phyloP scores from a whole-genome alignment of 2,888 invertebrate genomes.

The Limenitis camilla region DNA sequence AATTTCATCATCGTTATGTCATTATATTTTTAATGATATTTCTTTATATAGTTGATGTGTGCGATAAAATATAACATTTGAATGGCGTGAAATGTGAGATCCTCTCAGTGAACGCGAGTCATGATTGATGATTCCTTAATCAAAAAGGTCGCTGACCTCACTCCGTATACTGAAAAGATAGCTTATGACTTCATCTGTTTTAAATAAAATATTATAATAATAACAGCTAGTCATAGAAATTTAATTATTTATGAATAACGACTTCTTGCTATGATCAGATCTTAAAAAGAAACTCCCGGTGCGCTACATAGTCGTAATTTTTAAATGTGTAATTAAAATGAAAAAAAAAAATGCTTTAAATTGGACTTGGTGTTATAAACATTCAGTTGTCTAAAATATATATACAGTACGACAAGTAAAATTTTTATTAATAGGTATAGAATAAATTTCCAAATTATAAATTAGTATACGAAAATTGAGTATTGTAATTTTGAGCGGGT shows the following conservation, averaged over 20 bases:
- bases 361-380: no score
- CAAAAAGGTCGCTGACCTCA: conserved; percentile 56
- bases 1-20: background rate
- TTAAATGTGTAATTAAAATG: no score
- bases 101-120: conserved; percentile 42
- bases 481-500: conserved; percentile 26
- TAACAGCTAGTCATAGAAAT: conserved; percentile 18
- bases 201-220: conserved; percentile 37
- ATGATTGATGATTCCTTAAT: conserved; percentile 71
- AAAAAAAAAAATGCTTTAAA: no score
- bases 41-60: conserved; percentile 3
- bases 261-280: background rate
- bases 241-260: conserved; percentile 20
- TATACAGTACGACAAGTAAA: no score
- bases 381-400: no score
- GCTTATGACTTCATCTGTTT: conserved; percentile 53
- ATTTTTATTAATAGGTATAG: background rate
- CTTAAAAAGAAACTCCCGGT: no score
- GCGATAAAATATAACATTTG: conserved; percentile 18
- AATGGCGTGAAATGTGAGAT: conserved; percentile 55
- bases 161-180: conserved; percentile 37
- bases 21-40: background rate
- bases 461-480: conserved; percentile 43
- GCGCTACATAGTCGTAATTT: no score
- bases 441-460: conserved; percentile 9